Evolutionary conservation across 2,888 invertebrate genomes (phyloP).

Genomic region (Tipula vernalis): DNA sequence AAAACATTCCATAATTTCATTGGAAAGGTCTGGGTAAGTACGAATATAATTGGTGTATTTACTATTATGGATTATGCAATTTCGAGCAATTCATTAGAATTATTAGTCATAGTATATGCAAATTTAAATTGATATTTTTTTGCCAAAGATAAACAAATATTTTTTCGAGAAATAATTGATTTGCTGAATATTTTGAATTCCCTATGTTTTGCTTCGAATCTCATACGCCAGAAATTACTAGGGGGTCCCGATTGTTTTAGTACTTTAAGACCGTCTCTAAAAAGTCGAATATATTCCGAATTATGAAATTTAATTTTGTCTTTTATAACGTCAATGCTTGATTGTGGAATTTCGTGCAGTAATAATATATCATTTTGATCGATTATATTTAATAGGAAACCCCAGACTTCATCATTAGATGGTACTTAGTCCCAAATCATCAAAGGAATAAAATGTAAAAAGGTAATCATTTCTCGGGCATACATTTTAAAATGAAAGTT

Average conservation of each 20-base stretch:
- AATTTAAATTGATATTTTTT: background rate
- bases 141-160: background rate
- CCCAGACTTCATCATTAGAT: conserved; percentile 16
- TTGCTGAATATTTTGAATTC: background rate
- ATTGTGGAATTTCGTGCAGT: conserved; percentile 11
- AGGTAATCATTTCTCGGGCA: conserved; percentile 16
- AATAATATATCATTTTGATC: conserved; percentile 12
- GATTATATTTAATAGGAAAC: conserved; percentile 12
- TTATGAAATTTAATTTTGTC: conserved; percentile 13
- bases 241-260: conserved; percentile 15
- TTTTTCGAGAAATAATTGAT: background rate
- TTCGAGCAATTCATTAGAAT: background rate
- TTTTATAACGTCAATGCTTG: conserved; percentile 12
- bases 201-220: conserved; percentile 17
- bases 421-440: conserved; percentile 17
- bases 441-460: conserved; percentile 15
- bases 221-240: conserved; percentile 16
- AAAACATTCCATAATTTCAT: background rate
- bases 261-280: conserved; percentile 15
- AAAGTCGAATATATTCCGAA: conserved; percentile 13
- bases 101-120: background rate
- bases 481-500: conserved; percentile 15
- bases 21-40: background rate
- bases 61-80: background rate
- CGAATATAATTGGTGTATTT: background rate